Conservation (phyloP, 2,888 invertebrate species). For the Seira ritae region DNA sequence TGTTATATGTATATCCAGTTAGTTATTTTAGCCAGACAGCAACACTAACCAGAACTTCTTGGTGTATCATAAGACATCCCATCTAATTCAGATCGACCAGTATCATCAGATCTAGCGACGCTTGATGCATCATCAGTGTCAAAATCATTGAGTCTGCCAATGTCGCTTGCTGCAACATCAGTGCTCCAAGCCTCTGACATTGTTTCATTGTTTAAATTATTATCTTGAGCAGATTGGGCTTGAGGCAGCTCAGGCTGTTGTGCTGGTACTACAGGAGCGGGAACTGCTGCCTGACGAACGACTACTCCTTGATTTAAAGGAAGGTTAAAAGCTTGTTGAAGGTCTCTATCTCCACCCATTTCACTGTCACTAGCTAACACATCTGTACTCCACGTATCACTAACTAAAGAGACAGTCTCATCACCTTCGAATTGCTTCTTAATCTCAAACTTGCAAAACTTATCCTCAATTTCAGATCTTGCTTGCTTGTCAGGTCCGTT, state of each 20-base stretch:
- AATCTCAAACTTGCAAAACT: constrained; percentile 98
- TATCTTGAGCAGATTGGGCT: constrained; percentile 37
- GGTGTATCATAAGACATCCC: constrained; percentile 70
- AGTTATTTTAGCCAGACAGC: no score
- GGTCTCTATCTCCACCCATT: constrained; percentile 76
- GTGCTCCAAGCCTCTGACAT: constrained; percentile 90
- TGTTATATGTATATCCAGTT: no score
- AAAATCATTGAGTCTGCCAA: constrained; percentile 92
- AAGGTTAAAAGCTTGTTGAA: constrained; percentile 44
- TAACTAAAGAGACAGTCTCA: constrained; percentile 97
- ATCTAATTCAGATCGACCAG: constrained; percentile 79
- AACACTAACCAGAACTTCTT: constrained; percentile 68
- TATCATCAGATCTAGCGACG: constrained; percentile 85
- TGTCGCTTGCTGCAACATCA: constrained; percentile 95
- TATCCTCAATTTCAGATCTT: constrained; percentile 96
- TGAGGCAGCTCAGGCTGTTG: constrained; percentile 24
- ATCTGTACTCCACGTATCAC: constrained; percentile 99
- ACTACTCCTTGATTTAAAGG: constrained; percentile 46
- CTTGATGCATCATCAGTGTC: constrained; percentile 83
- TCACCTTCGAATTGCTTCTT: constrained; percentile 86
- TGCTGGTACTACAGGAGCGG: constrained; percentile 23
- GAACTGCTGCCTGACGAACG: constrained; percentile 18
- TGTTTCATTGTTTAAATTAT: constrained; percentile 62
- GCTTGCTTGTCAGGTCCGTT: constrained; percentile 79
- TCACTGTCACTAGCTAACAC: constrained; percentile 98